A percentile compares a stretch with the other conserved stretches of the same genome.
These are phyloP conservation scores for Trypoxylon attenuatum DNA, from an alignment of 2,888 invertebrate species.

Conservation along the genomic window DNA sequence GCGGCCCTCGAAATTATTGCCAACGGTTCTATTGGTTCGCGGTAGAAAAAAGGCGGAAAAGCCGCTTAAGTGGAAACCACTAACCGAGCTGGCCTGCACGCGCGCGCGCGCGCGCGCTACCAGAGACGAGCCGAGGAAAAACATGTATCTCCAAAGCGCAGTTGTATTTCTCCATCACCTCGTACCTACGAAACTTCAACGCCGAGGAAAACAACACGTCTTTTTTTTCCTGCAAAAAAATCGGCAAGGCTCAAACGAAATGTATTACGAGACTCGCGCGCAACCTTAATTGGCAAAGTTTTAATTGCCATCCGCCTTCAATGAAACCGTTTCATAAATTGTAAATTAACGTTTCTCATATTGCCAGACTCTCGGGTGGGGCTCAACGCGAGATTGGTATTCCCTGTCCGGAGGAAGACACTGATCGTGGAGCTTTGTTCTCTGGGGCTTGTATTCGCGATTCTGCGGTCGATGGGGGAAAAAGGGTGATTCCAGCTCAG, in stretches of 20 bases:
- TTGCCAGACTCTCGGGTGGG: too few species aligned
- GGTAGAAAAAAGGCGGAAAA: neutral
- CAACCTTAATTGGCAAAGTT: neutral
- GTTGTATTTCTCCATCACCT: neutral
- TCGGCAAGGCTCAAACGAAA: too few species aligned
- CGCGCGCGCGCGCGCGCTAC: neutral
- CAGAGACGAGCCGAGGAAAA: neutral
- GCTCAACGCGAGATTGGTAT: neutral
- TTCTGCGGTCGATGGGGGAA: neutral
- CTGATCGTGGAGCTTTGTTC: conserved; percentile 14
- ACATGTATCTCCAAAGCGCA: neutral
- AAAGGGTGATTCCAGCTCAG: conserved; percentile 2
- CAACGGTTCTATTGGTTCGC: neutral
- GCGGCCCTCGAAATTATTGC: too few species aligned
- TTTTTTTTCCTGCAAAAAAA: too few species aligned
- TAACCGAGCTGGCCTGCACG: conserved; percentile 1
- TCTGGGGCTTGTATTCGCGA: conserved; percentile 5
- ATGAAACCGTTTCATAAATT: neutral
- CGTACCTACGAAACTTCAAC: too few species aligned
- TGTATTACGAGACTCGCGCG: too few species aligned
- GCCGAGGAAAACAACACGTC: too few species aligned
- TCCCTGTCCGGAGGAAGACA: neutral
- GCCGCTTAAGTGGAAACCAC: neutral
- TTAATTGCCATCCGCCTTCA: neutral
- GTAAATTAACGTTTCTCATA: neutral